Percentiles rank a stretch among this genome's conserved stretches.
These are phyloP conservation scores for Adelphocoris suturalis DNA, from an alignment of 2,888 invertebrate genomes.

Conservation along the genomic window DNA sequence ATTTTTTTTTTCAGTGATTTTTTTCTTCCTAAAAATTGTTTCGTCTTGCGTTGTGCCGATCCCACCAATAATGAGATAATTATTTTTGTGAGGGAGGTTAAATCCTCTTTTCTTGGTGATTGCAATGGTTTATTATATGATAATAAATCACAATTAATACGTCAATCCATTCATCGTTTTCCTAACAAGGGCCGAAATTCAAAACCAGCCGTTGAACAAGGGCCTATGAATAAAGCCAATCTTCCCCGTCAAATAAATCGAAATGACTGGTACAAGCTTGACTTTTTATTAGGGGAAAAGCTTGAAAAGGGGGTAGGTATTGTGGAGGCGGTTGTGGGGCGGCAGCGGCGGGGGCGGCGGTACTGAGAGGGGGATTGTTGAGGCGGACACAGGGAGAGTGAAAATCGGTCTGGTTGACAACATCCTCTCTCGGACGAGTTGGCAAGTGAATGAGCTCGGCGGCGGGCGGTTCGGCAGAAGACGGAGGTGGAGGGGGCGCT, in stretches of 20 bases:
- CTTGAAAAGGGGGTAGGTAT: neutral
- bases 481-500: neutral
- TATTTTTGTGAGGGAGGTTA: no score
- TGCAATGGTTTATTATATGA: no score
- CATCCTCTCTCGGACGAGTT: conserved; percentile 55
- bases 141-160: neutral
- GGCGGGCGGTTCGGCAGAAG: conserved; percentile 18
- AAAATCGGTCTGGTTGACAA: conserved; percentile 66
- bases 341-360: conserved; percentile 18
- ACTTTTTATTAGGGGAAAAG: conserved; percentile 58
- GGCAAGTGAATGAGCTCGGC: conserved; percentile 60
- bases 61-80: no score
- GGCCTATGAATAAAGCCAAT: conserved; percentile 61
- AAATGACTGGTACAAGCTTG: conserved; percentile 62
- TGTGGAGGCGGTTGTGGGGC: neutral
- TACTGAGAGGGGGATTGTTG: neutral
- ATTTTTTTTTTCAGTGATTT: no score
- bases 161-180: conserved; percentile 48
- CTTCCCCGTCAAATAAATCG: conserved; percentile 63
- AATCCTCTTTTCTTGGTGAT: no score
- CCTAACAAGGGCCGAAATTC: conserved; percentile 40
- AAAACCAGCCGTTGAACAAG: conserved; percentile 61
- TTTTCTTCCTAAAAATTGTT: no score
- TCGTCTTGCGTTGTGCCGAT: no score
- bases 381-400: conserved; percentile 22